Conservation (phyloP, 2,113 vertebrate species). For the Corapipo altera region DNA sequence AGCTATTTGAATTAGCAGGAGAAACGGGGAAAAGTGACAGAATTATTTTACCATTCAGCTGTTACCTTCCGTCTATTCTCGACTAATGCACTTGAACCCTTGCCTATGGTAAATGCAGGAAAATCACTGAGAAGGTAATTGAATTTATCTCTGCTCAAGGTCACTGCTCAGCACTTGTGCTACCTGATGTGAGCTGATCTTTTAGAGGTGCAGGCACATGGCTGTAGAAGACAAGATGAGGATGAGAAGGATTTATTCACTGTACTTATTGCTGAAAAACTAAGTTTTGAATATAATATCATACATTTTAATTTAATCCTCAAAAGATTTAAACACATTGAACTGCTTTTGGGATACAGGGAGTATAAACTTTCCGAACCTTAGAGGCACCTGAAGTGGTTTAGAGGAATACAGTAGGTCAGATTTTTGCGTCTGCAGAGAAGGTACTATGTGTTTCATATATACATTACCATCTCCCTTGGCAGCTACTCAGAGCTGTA, state of each 20-base stretch:
- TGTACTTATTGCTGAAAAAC: background rate
- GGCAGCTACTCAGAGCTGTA: background rate
- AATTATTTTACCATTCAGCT: background rate
- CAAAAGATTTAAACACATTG: background rate
- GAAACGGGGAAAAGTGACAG: background rate
- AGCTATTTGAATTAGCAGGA: background rate
- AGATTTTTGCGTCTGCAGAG: background rate
- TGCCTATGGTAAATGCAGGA: background rate
- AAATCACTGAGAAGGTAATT: background rate
- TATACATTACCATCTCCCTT: accelerated
- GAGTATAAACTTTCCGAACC: background rate
- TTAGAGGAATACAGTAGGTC: background rate
- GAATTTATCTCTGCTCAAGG: background rate
- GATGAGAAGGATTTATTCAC: background rate
- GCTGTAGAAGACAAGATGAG: background rate
- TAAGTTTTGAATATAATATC: background rate
- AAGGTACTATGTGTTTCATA: background rate
- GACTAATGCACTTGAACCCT: conserved; percentile 29
- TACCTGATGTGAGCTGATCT: background rate
- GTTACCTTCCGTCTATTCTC: background rate
- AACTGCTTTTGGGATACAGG: accelerated
- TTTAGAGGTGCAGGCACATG: background rate
- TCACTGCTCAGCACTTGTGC: background rate
- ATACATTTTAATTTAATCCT: background rate
- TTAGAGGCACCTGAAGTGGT: background rate